These are phyloP conservation scores for Halichoerus grypus DNA, from an alignment of 2,113 vertebrate genomes.

Conservation along the genomic window DNA sequence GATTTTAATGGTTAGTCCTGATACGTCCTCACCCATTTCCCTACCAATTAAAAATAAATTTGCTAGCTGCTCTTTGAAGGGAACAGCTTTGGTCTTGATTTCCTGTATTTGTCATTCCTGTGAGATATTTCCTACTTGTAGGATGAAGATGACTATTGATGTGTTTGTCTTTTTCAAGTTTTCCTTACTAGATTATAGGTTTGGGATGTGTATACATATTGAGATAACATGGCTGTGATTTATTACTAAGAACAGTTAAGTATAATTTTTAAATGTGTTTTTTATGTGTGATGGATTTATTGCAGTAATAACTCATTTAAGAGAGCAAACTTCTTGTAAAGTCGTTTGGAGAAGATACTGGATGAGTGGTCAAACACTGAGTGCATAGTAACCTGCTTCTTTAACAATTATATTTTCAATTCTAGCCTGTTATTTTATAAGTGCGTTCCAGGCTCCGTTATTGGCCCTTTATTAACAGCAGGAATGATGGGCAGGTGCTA, in stretches of 20 bases:
- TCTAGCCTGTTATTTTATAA: neutral
- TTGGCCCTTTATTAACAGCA: neutral
- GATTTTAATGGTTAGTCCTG: neutral
- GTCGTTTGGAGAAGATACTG: neutral
- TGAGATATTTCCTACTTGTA: neutral
- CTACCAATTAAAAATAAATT: neutral
- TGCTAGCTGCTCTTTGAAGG: neutral
- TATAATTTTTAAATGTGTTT: neutral
- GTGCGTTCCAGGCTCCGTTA: neutral
- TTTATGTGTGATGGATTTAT: neutral
- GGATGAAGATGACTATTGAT: neutral
- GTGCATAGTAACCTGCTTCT: constrained; percentile 2
- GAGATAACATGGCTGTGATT: neutral
- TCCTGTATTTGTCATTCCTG: neutral
- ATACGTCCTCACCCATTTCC: neutral
- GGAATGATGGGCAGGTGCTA: neutral
- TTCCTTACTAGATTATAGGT: neutral
- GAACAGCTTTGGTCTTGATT: neutral
- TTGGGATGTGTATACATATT: neutral
- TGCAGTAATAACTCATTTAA: neutral
- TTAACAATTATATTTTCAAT: constrained; percentile 7
- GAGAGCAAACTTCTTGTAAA: neutral
- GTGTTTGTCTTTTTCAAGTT: neutral
- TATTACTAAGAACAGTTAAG: neutral
- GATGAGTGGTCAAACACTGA: constrained; percentile 23